Evolutionary conservation across 2,888 invertebrate genomes (phyloP).

Genomic region (Molorchus minor): DNA sequence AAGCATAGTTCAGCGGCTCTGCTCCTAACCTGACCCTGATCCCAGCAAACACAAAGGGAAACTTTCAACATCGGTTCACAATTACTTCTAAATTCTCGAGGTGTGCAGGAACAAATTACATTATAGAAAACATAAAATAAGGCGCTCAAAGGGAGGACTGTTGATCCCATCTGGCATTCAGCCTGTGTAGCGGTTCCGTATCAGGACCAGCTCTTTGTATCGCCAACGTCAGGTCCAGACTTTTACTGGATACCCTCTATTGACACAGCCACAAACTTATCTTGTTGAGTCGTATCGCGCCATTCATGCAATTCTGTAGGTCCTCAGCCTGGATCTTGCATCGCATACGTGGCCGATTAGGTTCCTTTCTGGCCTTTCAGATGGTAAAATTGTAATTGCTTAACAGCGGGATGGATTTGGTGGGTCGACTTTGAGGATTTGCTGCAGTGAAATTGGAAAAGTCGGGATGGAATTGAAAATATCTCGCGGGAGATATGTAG

Average conservation of each 20-base stretch:
- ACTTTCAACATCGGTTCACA: conserved; percentile 12
- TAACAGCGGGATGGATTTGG: not conserved
- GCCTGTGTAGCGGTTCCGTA: conserved; percentile 54
- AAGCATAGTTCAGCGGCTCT: not conserved
- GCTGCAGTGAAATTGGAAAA: not conserved
- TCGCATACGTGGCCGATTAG: conserved; percentile 31
- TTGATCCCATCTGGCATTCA: conserved; percentile 58
- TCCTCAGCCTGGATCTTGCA: conserved; percentile 24
- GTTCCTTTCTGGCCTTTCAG: conserved; percentile 20
- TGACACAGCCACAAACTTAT: conserved; percentile 57
- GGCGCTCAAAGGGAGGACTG: conserved; percentile 54
- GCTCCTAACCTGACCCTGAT: not conserved
- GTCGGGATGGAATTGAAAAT: no score
- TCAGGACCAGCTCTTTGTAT: conserved; percentile 55
- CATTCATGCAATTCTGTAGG: conserved; percentile 45
- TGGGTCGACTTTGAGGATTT: not conserved
- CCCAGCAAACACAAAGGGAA: not conserved
- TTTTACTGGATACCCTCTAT: conserved; percentile 56
- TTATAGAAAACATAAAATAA: conserved; percentile 55
- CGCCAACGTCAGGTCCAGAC: conserved; percentile 52
- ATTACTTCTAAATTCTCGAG: conserved; percentile 44
- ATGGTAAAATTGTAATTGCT: conserved; percentile 18
- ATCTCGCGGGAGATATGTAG: no score
- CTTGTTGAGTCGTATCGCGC: conserved; percentile 48
- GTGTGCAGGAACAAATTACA: conserved; percentile 52